Percentiles rank a stretch among this genome's conserved stretches.
Evolutionary conservation across 2,797 vertebrate species (phyloP).

Genomic region (Cichlasoma orientale): DNA sequence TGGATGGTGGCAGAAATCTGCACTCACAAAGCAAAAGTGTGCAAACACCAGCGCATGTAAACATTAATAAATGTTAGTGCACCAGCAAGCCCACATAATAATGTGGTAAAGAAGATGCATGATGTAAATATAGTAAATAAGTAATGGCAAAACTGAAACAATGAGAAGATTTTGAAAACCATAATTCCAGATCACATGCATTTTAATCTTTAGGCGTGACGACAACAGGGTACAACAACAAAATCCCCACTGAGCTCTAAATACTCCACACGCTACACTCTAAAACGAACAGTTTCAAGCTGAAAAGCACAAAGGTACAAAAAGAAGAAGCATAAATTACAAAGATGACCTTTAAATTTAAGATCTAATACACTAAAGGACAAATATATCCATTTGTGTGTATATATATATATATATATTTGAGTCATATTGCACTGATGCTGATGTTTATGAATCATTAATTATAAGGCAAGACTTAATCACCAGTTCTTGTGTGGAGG

Average conservation of each 20-base stretch:
- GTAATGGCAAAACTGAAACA: slow-evolving; percentile 7
- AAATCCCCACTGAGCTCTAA: not conserved
- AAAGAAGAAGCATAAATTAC: not conserved
- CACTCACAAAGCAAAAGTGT: slow-evolving; percentile 15
- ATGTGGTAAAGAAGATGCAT: not conserved
- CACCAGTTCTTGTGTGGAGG: not conserved
- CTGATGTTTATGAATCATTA: not conserved
- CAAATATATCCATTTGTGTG: not conserved
- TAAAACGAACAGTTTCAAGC: not conserved
- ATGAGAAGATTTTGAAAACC: not conserved
- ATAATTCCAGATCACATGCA: slow-evolving; percentile 10
- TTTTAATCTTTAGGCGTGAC: not conserved
- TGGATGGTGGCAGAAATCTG: slow-evolving; percentile 21
- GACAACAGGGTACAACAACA: not conserved
- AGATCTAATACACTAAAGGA: not conserved
- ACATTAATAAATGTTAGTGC: slow-evolving; percentile 36
- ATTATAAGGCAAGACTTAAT: not conserved
- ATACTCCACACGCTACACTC: not conserved
- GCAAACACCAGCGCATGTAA: slow-evolving; percentile 35
- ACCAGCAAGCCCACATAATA: not conserved
- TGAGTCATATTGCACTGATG: not conserved
- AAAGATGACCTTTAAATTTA: not conserved
- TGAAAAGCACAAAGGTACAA: not conserved
- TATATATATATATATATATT: not conserved
- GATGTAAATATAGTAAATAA: not conserved